Conservation (phyloP, 2,113 vertebrate genomes). For the Gallinago paraguaiae region DNA sequence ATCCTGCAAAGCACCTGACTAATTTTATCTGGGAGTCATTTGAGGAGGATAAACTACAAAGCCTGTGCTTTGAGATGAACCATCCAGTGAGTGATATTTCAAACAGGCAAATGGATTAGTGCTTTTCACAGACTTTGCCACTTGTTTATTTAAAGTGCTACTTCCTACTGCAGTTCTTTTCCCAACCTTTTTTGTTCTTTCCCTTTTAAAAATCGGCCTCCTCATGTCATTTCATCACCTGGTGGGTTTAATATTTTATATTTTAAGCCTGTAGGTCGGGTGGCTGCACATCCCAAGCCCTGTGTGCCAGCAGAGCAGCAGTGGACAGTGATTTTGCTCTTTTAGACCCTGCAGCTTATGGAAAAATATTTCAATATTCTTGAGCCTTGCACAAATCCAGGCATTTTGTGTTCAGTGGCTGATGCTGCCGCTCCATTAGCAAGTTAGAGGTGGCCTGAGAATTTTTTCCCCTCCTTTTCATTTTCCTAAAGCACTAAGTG, state of each 20-base stretch:
- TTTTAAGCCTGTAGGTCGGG: not conserved
- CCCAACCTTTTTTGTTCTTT: not conserved
- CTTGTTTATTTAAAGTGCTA: not conserved
- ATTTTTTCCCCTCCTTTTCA: not conserved
- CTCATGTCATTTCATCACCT: not conserved
- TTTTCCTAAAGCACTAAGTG: not conserved
- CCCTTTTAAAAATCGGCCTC: not conserved
- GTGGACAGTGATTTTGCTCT: not conserved
- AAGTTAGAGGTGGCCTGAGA: not conserved
- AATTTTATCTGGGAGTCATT: constrained; percentile 34
- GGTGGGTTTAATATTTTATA: not conserved
- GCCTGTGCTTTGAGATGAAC: not conserved
- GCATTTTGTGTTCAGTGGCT: not conserved
- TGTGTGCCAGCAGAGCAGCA: not conserved
- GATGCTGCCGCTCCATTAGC: rapidly evolving
- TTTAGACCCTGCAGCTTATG: not conserved
- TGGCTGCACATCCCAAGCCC: not conserved
- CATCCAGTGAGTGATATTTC: constrained; percentile 16
- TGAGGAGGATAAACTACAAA: constrained; percentile 7
- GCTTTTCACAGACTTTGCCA: not conserved
- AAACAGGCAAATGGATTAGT: not conserved
- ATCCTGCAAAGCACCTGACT: constrained; percentile 48
- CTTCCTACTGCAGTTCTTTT: not conserved
- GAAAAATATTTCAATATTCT: not conserved
- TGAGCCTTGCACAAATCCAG: not conserved